Conservation (phyloP, 2,113 vertebrate genomes). For the Laticauda colubrina region DNA sequence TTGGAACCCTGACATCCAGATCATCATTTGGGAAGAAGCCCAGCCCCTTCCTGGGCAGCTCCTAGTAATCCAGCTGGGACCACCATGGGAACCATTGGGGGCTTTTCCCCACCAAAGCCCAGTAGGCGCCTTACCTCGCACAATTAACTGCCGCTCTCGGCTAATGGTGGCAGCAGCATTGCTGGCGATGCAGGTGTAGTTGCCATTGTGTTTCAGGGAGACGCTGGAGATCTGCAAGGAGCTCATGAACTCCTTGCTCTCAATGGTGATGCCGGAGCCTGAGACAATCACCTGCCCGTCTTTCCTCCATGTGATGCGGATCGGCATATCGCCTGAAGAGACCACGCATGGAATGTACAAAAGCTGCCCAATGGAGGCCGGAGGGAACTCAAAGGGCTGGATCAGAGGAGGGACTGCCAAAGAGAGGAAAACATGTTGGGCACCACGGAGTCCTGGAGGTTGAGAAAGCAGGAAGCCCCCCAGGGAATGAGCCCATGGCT, state of each 20-base stretch:
- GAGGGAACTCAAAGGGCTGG: slow-evolving; percentile 97
- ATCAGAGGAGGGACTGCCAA: slow-evolving; percentile 91
- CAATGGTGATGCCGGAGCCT: slow-evolving; percentile 90
- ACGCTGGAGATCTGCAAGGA: slow-evolving; percentile 98
- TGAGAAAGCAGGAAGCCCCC: too few relatives aligned
- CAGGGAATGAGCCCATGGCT: neutral
- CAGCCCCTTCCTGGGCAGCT: neutral
- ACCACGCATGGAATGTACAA: slow-evolving; percentile 99
- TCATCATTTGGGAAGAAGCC: neutral
- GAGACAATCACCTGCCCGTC: slow-evolving; percentile 95
- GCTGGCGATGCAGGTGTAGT: slow-evolving; percentile 99
- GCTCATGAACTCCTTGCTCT: slow-evolving; percentile 99
- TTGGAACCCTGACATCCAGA: neutral
- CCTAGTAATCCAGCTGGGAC: neutral
- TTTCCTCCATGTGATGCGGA: slow-evolving; percentile 97
- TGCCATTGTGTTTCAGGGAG: slow-evolving; percentile 96
- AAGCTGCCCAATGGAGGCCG: slow-evolving; percentile 94
- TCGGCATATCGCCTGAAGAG: slow-evolving; percentile 97
- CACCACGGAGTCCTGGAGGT: neutral
- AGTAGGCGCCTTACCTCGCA: slow-evolving; percentile 80
- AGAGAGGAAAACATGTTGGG: slow-evolving; percentile 23
- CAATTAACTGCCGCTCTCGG: slow-evolving; percentile 94
- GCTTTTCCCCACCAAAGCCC: neutral
- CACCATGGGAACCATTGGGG: neutral
- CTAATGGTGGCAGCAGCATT: slow-evolving; percentile 94